A percentile compares a stretch with the other conserved stretches of the same genome.
phyloP scores from a whole-genome alignment of 2,113 vertebrate genomes.

The Pelobates fuscus region DNA sequence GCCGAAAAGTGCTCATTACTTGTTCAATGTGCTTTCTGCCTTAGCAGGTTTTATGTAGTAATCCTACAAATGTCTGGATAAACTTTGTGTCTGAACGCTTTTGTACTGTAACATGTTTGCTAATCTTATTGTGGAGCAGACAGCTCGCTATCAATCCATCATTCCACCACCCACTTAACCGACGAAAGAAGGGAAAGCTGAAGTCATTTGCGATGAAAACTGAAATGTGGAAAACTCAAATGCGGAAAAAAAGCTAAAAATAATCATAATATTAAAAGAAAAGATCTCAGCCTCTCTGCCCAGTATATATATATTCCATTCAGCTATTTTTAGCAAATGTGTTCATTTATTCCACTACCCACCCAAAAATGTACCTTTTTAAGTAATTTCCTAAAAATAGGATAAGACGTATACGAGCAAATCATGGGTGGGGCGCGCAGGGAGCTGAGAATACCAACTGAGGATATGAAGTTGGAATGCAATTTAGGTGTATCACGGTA shows the following conservation, averaged over 20 bases:
- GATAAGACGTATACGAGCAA: conserved; percentile 10
- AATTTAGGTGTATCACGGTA: conserved; percentile 38
- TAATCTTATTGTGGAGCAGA: no score
- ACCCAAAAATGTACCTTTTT: conserved; percentile 22
- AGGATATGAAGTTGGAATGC: conserved; percentile 30
- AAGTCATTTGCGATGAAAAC: not conserved
- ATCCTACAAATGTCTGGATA: no score
- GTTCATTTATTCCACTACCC: not conserved
- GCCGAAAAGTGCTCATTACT: no score
- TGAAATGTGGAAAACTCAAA: not conserved
- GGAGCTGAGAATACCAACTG: conserved; percentile 35
- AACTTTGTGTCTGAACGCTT: no score
- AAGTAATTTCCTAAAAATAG: conserved; percentile 8
- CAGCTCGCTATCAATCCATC: no score
- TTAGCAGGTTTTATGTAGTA: no score
- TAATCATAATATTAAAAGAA: not conserved
- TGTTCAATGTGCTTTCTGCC: no score
- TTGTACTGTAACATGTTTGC: no score
- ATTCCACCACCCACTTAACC: no score
- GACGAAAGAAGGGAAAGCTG: not conserved
- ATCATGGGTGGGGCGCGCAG: conserved; percentile 20
- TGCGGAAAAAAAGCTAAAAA: not conserved
- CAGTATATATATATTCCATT: not conserved
- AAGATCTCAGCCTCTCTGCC: not conserved
- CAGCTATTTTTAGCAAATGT: conserved; percentile 3